Evolutionary conservation across 1,140 invertebrate species (phyloP).

Genomic region (Hylaeus volcanicus): DNA sequence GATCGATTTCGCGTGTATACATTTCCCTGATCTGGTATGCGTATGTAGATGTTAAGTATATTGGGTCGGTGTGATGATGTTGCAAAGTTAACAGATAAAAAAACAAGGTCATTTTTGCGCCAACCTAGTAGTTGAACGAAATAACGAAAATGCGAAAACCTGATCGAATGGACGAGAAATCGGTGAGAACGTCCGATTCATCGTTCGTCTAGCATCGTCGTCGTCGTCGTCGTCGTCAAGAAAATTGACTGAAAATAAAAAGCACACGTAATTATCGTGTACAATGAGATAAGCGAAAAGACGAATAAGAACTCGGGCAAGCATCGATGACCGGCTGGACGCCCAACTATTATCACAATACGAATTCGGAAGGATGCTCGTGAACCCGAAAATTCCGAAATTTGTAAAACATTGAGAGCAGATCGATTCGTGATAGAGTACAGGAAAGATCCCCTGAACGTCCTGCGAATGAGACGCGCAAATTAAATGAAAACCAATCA

Average conservation of each 20-base stretch:
- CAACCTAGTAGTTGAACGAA: neutral
- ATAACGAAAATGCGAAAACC: neutral
- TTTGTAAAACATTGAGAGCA: no score
- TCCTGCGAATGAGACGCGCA: neutral
- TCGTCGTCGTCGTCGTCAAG: neutral
- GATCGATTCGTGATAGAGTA: neutral
- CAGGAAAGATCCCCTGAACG: neutral
- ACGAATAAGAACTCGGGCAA: constrained; percentile 4
- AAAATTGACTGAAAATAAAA: neutral
- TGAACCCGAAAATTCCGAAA: no score
- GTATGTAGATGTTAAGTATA: no score
- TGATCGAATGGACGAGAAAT: no score
- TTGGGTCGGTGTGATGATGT: no score
- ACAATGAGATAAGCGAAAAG: neutral
- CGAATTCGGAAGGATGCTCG: neutral
- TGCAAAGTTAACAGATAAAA: no score
- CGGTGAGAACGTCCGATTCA: neutral
- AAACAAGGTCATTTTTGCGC: no score
- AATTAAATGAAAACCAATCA: neutral
- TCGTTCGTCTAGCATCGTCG: neutral
- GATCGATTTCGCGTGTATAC: neutral
- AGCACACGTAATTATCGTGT: no score
- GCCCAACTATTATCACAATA: constrained; percentile 19
- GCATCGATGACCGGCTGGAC: neutral
- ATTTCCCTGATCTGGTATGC: neutral